phyloP scores from a whole-genome alignment of 2,797 vertebrate genomes.

The Brachyrhaphis roseni region DNA sequence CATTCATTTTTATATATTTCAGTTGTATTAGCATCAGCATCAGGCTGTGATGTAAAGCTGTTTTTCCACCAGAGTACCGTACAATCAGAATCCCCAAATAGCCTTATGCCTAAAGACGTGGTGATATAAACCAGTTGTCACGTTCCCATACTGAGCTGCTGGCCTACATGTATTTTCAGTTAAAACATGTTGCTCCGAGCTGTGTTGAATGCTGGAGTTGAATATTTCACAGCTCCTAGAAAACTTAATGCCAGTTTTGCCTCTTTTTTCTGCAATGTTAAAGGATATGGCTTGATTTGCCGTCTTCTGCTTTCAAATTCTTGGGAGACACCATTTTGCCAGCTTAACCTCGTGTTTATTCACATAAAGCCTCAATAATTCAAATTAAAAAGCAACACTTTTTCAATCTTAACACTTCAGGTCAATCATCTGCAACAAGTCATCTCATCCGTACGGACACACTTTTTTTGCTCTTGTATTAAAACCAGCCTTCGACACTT shows the following conservation, averaged over 20 bases:
- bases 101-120: background rate
- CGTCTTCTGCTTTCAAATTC: background rate
- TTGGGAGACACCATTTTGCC: background rate
- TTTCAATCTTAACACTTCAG: background rate
- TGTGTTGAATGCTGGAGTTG: background rate
- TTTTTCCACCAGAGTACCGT: background rate
- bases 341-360: background rate
- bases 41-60: background rate
- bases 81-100: background rate
- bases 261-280: background rate
- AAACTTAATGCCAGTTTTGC: background rate
- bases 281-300: background rate
- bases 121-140: slow-evolving; percentile 16
- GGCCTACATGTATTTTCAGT: background rate
- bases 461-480: background rate
- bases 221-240: background rate
- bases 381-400: background rate
- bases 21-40: background rate
- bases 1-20: background rate
- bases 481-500: background rate
- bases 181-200: background rate
- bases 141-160: slow-evolving; percentile 5
- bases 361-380: background rate
- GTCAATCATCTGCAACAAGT: background rate
- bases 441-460: background rate